Evolutionary conservation across 2,888 invertebrate genomes (phyloP), one percentile per base, ranked within the genome.

Genomic region (Mycalesis mineus): DNA sequence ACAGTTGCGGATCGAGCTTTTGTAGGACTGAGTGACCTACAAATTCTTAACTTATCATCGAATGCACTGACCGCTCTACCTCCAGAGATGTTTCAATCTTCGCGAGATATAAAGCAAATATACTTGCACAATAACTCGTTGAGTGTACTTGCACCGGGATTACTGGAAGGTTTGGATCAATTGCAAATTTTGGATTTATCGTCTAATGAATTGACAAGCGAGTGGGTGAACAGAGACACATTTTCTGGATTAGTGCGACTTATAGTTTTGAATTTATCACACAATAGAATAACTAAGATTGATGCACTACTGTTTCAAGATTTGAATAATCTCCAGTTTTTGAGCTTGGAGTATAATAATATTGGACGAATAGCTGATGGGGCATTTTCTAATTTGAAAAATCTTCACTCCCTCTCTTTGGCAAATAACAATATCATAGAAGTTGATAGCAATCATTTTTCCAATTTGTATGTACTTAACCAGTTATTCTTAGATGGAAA

Each of bases 61-160:
- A 97, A 97, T 80, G 92, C 92, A 64, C 84, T 97, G 67, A 93
- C 93, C 37, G 93, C 94, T 7, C 84, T 96, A 66, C 96, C 96
- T 7, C 94, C 95, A 36, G 94, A 95, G 75, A 84, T 96, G 75
- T 95, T 96, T 75, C 92, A 93, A 71, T 92, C 93, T 40, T 93
- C 93, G n/a, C 90, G 92, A 63, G 93, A 94, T 66, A 88, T 96
- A 44, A 91, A 92, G 60, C 93, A 95, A 77, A 90, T 96, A 67
- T 92, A 95, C 71, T 88, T 95, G 53, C 93, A 94, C 71, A 95
- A 95, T 74, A 96, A 96, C 77, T 93, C 95, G 7, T 77, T 96
- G 40, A 92, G 93, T 65, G 94, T 94, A 4, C 87, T 96, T 50
- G 94, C 95, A 9, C 94, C 95, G 9, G 95, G 94, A 41, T 82